Percentiles rank a stretch among this genome's conserved stretches.
phyloP scores from a whole-genome alignment of 2,113 vertebrate species.

The Gorilla gorilla region DNA sequence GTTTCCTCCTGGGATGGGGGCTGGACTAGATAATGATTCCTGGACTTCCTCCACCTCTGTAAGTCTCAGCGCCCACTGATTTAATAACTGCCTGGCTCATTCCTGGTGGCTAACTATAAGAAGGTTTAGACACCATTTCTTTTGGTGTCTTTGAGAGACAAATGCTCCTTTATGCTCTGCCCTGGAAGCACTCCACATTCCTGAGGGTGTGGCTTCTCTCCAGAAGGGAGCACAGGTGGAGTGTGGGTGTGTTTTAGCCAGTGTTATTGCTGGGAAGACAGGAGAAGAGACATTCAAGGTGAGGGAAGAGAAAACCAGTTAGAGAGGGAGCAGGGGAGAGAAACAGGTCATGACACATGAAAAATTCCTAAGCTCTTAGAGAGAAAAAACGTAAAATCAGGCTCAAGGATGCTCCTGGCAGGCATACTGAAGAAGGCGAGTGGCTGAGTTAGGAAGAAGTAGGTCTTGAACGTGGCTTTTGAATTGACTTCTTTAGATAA shows the following conservation, averaged over 20 bases:
- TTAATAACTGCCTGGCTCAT: not conserved
- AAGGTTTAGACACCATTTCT: not conserved
- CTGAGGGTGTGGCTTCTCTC: not conserved
- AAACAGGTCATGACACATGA: not conserved
- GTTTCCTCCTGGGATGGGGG: not conserved
- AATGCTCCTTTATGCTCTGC: not conserved
- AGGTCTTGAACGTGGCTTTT: not conserved
- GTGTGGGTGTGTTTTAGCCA: not conserved
- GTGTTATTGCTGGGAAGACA: not conserved
- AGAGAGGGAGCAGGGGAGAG: not conserved
- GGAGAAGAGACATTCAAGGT: not conserved
- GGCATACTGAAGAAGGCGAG: not conserved
- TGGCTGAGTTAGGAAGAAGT: not conserved
- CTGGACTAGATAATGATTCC: not conserved
- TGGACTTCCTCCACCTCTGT: not conserved
- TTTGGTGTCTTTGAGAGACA: not conserved
- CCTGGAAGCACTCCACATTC: not conserved
- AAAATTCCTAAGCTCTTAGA: not conserved
- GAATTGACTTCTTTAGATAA: not conserved
- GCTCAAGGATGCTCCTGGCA: not conserved
- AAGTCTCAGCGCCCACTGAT: not conserved
- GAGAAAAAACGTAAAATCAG: not conserved
- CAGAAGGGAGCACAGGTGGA: not conserved
- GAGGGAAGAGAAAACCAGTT: not conserved
- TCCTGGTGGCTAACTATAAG: not conserved